Evolutionary conservation across 2,888 invertebrate genomes (phyloP).

Genomic region (Leptura quadrifasciata): DNA sequence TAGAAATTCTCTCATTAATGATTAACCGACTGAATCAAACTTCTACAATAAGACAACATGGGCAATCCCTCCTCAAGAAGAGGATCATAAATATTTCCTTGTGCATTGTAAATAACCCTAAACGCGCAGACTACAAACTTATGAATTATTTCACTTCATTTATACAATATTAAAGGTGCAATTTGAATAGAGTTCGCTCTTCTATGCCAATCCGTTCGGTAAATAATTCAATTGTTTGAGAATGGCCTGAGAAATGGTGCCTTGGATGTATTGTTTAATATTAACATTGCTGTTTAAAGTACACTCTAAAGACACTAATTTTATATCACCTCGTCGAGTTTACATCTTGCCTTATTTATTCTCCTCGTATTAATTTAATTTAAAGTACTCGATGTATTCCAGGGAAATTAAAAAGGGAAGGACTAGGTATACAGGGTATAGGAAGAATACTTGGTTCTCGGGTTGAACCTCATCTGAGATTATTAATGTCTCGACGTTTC

Average conservation of each 20-base stretch:
- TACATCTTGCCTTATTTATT: slow-evolving; percentile 38
- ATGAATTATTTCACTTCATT: slow-evolving; percentile 75
- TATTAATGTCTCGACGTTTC: no score
- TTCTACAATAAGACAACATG: slow-evolving; percentile 71
- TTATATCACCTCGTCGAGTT: slow-evolving; percentile 60
- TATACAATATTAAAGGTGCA: slow-evolving; percentile 75
- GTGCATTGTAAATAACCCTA: slow-evolving; percentile 76
- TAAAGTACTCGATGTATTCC: background rate
- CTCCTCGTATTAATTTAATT: slow-evolving; percentile 33
- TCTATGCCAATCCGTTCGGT: slow-evolving; percentile 74
- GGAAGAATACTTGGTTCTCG: no score
- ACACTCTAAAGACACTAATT: slow-evolving; percentile 66
- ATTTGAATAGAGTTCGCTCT: slow-evolving; percentile 74
- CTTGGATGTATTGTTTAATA: slow-evolving; percentile 70
- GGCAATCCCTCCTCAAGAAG: slow-evolving; percentile 71
- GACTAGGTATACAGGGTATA: no score
- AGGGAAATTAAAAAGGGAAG: background rate
- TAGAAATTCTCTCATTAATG: slow-evolving; percentile 65
- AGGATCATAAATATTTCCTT: slow-evolving; percentile 77
- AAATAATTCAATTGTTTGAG: slow-evolving; percentile 74
- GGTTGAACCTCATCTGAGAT: no score
- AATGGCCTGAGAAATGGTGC: slow-evolving; percentile 72
- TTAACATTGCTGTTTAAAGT: slow-evolving; percentile 70
- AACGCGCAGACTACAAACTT: slow-evolving; percentile 75
- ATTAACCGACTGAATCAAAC: slow-evolving; percentile 71